Base-by-base conservation (phyloP, 2,888 invertebrate species). In the Dryobota labecula region DNA sequence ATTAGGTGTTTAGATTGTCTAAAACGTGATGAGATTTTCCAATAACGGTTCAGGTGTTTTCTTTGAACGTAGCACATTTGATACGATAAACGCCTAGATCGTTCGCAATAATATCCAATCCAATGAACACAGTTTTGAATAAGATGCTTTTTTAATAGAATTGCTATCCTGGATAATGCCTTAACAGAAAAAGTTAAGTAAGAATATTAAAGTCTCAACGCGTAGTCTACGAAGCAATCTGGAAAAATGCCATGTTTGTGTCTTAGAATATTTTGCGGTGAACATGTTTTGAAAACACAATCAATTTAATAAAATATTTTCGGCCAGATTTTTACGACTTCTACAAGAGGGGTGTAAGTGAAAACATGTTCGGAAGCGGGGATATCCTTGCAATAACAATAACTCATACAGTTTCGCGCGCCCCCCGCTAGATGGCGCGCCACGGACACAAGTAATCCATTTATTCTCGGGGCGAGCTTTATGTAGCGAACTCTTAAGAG, bases 401-500 rank as follows among this genome's bases (percentile, higher is more conserved):
- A 95, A 95, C 93, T 95, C 95, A 95, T 93, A 91, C 80, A 89
- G 92, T 91, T 92, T 89, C 90, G 76, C 90, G 86, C 89, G 89
- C 95, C 95, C 95, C 95, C 94, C 93, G 93, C 94, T 92, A 95
- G 95, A 95, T 95, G 95, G 93, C 94, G 93, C 88, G 70, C 90
- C 86, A 88, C 91, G 95, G 94, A 96, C 96, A 96, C 92, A 95
- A 95, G 93, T 96, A 95, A 95, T 96, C 96, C 96, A 96, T 96
- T 96, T 96, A 94, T 94, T 94, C 96, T 94, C 93, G 93, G 95
- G 95, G 95, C 90, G 96, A 92, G 89, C 88, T 95, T 96, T 95
- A 95, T 95, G 95, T 94, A 94, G 92, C 92, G 90, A 87, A 93
- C 93, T 93, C 92, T 91, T 95, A 94, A 94, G 93, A 91, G 91